Conservation (phyloP, 2,888 invertebrate species). For the Acholoe squamosa region DNA sequence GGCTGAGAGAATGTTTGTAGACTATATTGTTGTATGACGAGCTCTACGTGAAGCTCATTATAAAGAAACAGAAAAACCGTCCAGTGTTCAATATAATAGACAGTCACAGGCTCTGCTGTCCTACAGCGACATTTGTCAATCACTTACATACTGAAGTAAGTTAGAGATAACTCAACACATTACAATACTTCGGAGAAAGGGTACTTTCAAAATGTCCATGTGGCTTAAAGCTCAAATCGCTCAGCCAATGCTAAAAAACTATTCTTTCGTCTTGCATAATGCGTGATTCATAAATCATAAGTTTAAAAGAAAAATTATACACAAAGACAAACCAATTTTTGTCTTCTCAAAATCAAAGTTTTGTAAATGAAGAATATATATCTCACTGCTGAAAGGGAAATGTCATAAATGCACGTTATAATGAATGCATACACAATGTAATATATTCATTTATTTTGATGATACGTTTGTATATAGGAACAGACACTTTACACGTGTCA, state of each 20-base stretch:
- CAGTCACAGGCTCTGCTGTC: neutral
- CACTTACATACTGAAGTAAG: neutral
- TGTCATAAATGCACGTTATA: neutral
- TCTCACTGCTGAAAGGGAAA: neutral
- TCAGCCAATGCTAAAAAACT: neutral
- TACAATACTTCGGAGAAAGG: neutral
- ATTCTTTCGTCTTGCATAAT: neutral
- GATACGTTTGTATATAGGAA: neutral
- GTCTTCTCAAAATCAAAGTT: too few relatives aligned
- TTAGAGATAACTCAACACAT: neutral
- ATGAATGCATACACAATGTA: neutral
- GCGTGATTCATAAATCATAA: too few relatives aligned
- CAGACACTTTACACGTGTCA: neutral
- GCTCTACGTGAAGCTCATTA: neutral
- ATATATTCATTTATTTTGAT: neutral
- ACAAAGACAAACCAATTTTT: too few relatives aligned
- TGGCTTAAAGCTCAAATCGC: neutral
- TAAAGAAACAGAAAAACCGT: neutral
- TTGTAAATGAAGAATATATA: neutral
- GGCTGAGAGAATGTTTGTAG: constrained; percentile 21
- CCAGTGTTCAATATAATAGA: constrained; percentile 16
- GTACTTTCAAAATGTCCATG: neutral
- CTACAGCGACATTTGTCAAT: neutral
- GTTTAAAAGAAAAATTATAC: too few relatives aligned
- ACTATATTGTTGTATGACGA: constrained; percentile 47